phyloP scores from a whole-genome alignment of 2,113 vertebrate genomes.

The Lampris megalopsis region DNA sequence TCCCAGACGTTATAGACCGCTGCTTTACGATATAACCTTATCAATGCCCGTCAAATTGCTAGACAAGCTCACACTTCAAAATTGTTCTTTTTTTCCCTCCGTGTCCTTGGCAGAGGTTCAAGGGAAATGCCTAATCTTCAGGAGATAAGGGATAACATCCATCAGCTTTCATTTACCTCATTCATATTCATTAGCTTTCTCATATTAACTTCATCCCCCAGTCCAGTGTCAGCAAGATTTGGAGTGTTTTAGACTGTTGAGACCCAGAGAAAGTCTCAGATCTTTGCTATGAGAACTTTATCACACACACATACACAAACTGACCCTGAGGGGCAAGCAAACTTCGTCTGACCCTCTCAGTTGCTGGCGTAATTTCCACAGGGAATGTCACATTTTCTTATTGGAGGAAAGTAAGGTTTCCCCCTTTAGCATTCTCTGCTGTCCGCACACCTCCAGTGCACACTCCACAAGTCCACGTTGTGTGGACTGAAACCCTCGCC shows the following conservation, averaged over 20 bases:
- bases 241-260: conserved; percentile 63
- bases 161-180: conserved; percentile 79
- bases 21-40: conserved; percentile 63
- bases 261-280: conserved; percentile 50
- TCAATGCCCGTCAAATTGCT: conserved; percentile 70
- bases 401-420: conserved; percentile 36
- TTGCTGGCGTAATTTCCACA: conserved; percentile 27
- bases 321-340: conserved; percentile 58
- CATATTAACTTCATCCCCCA: conserved; percentile 55
- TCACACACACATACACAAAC: conserved; percentile 52
- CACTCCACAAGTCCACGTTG: not conserved
- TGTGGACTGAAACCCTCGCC: too few relatives aligned
- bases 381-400: conserved; percentile 44
- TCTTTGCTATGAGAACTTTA: conserved; percentile 68
- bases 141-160: conserved; percentile 80
- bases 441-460: conserved; percentile 26
- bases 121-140: conserved; percentile 78
- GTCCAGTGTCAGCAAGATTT: conserved; percentile 68
- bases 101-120: conserved; percentile 79
- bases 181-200: conserved; percentile 75
- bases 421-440: conserved; percentile 42
- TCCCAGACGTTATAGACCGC: conserved; percentile 46
- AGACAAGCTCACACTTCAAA: conserved; percentile 63
- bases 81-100: conserved; percentile 62
- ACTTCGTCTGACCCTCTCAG: conserved; percentile 64